Evolutionary conservation across 2,113 vertebrate genomes (phyloP), one percentile per base, ranked within the genome.

Genomic region (Monopterus albus): DNA sequence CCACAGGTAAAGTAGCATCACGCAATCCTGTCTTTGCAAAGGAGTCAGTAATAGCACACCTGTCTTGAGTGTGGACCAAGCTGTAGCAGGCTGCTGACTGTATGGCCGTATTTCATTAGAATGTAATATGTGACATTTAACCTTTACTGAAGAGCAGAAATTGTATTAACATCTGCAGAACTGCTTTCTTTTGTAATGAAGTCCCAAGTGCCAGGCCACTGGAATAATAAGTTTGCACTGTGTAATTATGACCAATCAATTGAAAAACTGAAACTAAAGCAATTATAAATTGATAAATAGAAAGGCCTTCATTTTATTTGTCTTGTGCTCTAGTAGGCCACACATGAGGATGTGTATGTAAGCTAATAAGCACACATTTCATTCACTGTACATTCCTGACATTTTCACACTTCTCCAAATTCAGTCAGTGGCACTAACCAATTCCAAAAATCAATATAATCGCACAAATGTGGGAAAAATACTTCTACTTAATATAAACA

Each of bases 1-100:
- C 46, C 45, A 63, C 26, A 52, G 20, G 21, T 38, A 26, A 23
- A 38, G 59, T 43, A 39, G 14, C 40, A 38, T 36, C 15, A 62
- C 68, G 36, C 72, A 29, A 43, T 57, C 4, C 21, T n/a, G 12
- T 53, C 15, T 33, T 47, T 21, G 25, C 33, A 2, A 3, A 12
- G 7, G 15, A 56, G n/a, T 8, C 38, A 23, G 31, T 15, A 38
- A 7, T 18, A 51, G 28, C 17, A 50, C 40, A 58, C 26, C 29
- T 21, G 29, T n/a, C n/a, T n/a, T n/a, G n/a, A n/a, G n/a, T n/a
- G n/a, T n/a, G n/a, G n/a, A n/a, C n/a, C 67, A 2, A 26, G 35
- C 49, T 46, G 28, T 4, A 33, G 61, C 39, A 15, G 8, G 10
- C 18, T 20, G 45, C n/a, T n/a, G n/a, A 53, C 20, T 58, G 15